Evolutionary conservation across 1,140 invertebrate genomes (phyloP).

Genomic region (Drosophila ohnishii): DNA sequence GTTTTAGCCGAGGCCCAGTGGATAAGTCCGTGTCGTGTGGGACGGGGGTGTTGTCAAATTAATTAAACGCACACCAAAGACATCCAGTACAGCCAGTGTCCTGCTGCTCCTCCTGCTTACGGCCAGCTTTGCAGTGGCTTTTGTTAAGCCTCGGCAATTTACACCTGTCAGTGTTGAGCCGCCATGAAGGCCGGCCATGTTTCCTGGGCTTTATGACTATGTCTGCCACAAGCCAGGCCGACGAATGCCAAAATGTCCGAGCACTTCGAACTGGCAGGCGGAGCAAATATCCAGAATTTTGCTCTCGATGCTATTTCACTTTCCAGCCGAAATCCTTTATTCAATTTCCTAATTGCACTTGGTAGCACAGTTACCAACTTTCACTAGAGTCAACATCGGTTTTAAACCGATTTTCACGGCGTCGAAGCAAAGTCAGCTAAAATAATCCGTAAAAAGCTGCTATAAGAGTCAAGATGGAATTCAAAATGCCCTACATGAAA

Average conservation of each 20-base stretch:
- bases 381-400: constrained; percentile 35
- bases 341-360: constrained; percentile 47
- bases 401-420: constrained; percentile 36
- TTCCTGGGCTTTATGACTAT: constrained; percentile 41
- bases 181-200: constrained; percentile 41
- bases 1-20: constrained; percentile 25
- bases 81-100: constrained; percentile 21
- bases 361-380: constrained; percentile 40
- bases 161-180: constrained; percentile 65
- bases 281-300: constrained; percentile 1
- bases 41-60: constrained; percentile 44
- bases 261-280: constrained; percentile 5
- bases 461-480: too few species aligned
- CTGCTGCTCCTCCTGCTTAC: constrained; percentile 11
- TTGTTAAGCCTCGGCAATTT: constrained; percentile 64
- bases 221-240: constrained; percentile 3
- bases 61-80: constrained; percentile 60
- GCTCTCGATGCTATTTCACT: constrained; percentile 9
- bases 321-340: constrained; percentile 27
- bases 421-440: constrained; percentile 17
- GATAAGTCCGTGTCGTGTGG: neutral
- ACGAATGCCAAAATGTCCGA: constrained; percentile 15
- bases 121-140: constrained; percentile 54
- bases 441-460: neutral
- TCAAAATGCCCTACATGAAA: constrained; percentile 5